These are phyloP conservation scores for human (Homo sapiens) DNA, from an alignment of 2,113 vertebrate genomes.

Conservation along the genomic window GRCh38 chrX:124803501-124804000, in stretches of 20 bases:
- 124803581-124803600: neutral
- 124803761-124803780: slow-evolving; percentile 24
- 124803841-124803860: slow-evolving; percentile 40
- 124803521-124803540: neutral
- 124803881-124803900: slow-evolving; percentile 66
- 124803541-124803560: neutral
- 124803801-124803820: slow-evolving; percentile 44
- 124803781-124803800: neutral
- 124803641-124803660: neutral
- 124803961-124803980: slow-evolving; percentile 7
- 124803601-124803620: neutral
- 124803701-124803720: neutral
- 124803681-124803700: neutral
- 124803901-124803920: slow-evolving; percentile 62
- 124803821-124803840: slow-evolving; percentile 4
- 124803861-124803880: slow-evolving; percentile 5
- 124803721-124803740: neutral
- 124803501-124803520: neutral
- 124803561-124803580: neutral
- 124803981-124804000: slow-evolving; percentile 58
- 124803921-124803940: slow-evolving; percentile 57
- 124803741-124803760: slow-evolving; percentile 16
- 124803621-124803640: neutral
- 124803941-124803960: slow-evolving; percentile 53
- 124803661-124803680: neutral